Conservation (phyloP, 1,140 invertebrate species). For the Dufourea novaeangliae region DNA sequence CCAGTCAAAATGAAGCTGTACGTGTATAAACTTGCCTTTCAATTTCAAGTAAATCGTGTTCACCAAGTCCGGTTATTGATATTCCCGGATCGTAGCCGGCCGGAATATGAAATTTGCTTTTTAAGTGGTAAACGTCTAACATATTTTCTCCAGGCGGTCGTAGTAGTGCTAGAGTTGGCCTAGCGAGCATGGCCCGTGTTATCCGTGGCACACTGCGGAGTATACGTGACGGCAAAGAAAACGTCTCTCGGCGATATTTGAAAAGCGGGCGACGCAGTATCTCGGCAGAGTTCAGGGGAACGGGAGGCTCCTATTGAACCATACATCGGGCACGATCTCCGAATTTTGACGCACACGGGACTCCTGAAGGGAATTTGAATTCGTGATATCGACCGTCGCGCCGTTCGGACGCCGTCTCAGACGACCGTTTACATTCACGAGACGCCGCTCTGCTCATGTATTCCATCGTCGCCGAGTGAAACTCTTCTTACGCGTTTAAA, state of each 20-base stretch:
- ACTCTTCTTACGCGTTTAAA: neutral
- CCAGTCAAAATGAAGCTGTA: too few species aligned
- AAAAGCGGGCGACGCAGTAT: slow-evolving; percentile 43
- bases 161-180: neutral
- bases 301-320: slow-evolving; percentile 30
- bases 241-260: slow-evolving; percentile 42
- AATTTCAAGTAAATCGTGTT: slow-evolving; percentile 28
- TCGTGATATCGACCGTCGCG: slow-evolving; percentile 17
- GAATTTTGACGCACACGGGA: slow-evolving; percentile 44
- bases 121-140: slow-evolving; percentile 47
- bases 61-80: slow-evolving; percentile 22
- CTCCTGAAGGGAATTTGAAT: slow-evolving; percentile 48
- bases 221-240: slow-evolving; percentile 50
- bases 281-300: slow-evolving; percentile 1
- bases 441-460: neutral
- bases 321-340: slow-evolving; percentile 44
- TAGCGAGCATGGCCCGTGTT: neutral
- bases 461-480: neutral
- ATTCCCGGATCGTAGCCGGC: slow-evolving; percentile 19
- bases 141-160: slow-evolving; percentile 28
- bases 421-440: slow-evolving; percentile 21
- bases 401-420: neutral
- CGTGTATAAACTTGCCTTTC: too few species aligned
- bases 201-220: slow-evolving; percentile 30
- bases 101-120: slow-evolving; percentile 47